phyloP scores from a whole-genome alignment of 2,888 invertebrate species.

The Eristalinus aeneus region DNA sequence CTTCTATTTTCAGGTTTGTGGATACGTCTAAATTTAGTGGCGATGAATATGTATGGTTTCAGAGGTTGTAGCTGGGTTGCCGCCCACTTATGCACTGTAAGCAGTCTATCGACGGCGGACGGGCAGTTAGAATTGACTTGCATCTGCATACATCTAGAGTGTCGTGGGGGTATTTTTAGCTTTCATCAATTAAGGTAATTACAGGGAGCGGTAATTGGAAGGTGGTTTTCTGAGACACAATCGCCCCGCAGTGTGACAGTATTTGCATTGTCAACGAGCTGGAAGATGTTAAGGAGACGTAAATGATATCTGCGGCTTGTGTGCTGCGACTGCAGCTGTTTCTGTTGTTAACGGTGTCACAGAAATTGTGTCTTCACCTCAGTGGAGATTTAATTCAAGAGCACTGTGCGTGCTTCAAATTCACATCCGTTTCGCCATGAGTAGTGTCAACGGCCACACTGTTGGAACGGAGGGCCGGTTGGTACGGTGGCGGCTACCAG shows the following conservation, averaged over 20 bases:
- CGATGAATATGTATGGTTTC: slow-evolving; percentile 2
- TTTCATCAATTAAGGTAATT: not conserved
- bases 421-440: no score
- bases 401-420: no score
- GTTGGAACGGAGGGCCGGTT: no score
- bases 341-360: no score
- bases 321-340: not conserved
- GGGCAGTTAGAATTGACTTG: not conserved
- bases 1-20: slow-evolving; percentile 6
- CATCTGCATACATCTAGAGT: not conserved
- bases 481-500: no score
- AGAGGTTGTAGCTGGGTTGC: slow-evolving; percentile 1
- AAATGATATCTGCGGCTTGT: not conserved
- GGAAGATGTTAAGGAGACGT: not conserved
- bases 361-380: no score
- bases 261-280: not conserved
- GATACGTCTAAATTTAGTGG: slow-evolving; percentile 7
- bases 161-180: not conserved
- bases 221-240: not conserved
- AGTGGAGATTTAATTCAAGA: no score
- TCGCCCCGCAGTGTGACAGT: not conserved
- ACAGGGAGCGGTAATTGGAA: not conserved
- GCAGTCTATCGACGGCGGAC: not conserved
- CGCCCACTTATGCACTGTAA: not conserved
- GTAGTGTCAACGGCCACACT: no score